Base-by-base conservation (phyloP, 2,888 invertebrate species). In the Tipula unca region DNA sequence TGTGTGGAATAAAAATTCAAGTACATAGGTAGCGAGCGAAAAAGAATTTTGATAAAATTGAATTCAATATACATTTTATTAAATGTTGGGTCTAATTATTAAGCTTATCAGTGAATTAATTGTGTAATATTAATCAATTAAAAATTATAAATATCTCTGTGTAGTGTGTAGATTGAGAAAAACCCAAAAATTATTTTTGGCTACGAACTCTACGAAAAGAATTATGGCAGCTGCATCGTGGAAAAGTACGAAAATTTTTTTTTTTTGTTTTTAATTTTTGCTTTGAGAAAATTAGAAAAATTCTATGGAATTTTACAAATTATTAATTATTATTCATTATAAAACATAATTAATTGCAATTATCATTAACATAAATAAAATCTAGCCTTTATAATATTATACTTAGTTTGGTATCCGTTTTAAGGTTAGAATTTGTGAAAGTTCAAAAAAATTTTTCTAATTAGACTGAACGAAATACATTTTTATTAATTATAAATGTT, bases 391-490 rank as follows among this genome's bases (percentile, higher is more conserved):
- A n/a, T n/a, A n/a, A n/a, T 39, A 35, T 39, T 39, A 10, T 39
- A 6, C 48, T 32, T 32, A 69, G 5, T 5, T 54, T 54, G n/a
- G 25, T 84, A 84, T 42, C n/a, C 5, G 14, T 36, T 86, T 86
- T 32, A 85, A 86, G 86, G 86, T 86, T 86, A 86, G 86, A 85
- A 85, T 86, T 86, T 86, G 86, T 86, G 86, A 86, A 86, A 86
- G 86, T 86, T 86, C 85, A 85, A 82, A 83, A 69, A 48, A 83
- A 35, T 83, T 84, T 36, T 84, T 84, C 83, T n/a, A 83, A 35
- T 35, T 83, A 32, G 83, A 35, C 14, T 83, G 83, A 83, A 32
- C 83, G n/a, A 83, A 32, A 8, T 29, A 82, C 29, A 29, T 14
- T 35, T 32, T 84, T 39, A 20, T 36, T 48, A 35, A 84, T 84